Conservation (phyloP, 2,888 invertebrate genomes). For the Amaurobius ferox region DNA sequence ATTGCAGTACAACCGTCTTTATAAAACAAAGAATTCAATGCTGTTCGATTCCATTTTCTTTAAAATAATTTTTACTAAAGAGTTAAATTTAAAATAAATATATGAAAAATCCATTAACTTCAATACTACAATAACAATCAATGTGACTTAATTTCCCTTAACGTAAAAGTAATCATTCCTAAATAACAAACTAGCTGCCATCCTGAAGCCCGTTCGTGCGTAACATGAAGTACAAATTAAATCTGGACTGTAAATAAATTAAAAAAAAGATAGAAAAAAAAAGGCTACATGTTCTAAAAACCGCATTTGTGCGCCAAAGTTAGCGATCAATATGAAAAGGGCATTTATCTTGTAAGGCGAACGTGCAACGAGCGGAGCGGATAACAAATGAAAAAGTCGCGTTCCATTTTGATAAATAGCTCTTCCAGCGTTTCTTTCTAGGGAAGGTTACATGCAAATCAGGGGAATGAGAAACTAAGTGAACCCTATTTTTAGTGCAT, state of each 20-base stretch:
- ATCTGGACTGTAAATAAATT: constrained; percentile 10
- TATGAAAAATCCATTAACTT: background rate
- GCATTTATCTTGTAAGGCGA: constrained; percentile 56
- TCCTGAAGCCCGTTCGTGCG: background rate
- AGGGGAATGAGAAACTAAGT: constrained; percentile 60
- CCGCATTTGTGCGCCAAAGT: constrained; percentile 39
- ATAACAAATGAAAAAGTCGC: constrained; percentile 65
- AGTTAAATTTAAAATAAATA: background rate
- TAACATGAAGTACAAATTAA: background rate
- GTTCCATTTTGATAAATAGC: constrained; percentile 66
- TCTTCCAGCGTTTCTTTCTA: constrained; percentile 40
- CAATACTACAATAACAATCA: background rate
- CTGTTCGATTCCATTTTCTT: background rate
- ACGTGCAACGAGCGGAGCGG: constrained; percentile 34
- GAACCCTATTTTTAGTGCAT: constrained; percentile 35
- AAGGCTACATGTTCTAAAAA: constrained; percentile 30
- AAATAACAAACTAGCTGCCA: constrained; percentile 37
- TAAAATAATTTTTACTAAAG: background rate
- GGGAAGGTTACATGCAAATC: constrained; percentile 53
- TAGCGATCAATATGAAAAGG: constrained; percentile 60
- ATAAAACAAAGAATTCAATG: too few relatives aligned
- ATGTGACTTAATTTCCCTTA: background rate
- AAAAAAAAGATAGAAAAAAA: background rate
- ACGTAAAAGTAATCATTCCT: constrained; percentile 30
- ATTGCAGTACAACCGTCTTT: too few relatives aligned